A percentile compares a stretch with the other conserved stretches of the same genome.
Conservation (phyloP, 2,888 invertebrate genomes). For the Ceriagrion tenellum region DNA sequence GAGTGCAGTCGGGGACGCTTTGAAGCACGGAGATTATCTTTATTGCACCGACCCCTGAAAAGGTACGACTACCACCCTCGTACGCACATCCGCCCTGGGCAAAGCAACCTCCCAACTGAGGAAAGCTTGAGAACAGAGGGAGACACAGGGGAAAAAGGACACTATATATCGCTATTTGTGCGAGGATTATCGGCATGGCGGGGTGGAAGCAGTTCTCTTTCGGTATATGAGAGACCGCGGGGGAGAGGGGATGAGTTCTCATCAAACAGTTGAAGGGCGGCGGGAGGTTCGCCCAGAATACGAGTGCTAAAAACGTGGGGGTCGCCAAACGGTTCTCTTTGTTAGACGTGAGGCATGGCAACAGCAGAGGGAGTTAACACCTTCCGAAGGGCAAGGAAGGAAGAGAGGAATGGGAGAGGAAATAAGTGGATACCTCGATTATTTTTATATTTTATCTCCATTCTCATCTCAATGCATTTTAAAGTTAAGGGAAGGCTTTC, state of each 20-base stretch:
- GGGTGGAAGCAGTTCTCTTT: background rate
- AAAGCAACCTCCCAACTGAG: background rate
- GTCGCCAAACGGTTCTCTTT: background rate
- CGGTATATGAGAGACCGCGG: background rate
- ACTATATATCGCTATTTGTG: background rate
- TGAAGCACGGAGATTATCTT: conserved; percentile 13
- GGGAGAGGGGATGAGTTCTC: background rate
- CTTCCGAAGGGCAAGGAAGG: background rate
- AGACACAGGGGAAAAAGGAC: background rate
- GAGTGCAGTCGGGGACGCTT: background rate
- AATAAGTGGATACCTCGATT: background rate
- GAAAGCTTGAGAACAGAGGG: background rate
- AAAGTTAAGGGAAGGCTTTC: no score
- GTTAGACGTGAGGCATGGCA: background rate
- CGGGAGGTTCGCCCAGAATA: background rate
- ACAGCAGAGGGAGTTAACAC: background rate
- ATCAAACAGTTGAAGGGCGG: background rate
- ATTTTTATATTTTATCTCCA: background rate
- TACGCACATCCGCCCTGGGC: background rate
- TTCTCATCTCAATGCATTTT: background rate
- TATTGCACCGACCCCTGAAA: background rate
- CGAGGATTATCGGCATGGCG: conserved; percentile 1
- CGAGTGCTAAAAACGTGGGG: background rate
- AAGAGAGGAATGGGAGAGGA: background rate
- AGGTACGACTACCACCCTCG: background rate